These are phyloP conservation scores for Cricetomys ansorgei DNA, from an alignment of 2,113 vertebrate genomes.

Conservation along the genomic window DNA sequence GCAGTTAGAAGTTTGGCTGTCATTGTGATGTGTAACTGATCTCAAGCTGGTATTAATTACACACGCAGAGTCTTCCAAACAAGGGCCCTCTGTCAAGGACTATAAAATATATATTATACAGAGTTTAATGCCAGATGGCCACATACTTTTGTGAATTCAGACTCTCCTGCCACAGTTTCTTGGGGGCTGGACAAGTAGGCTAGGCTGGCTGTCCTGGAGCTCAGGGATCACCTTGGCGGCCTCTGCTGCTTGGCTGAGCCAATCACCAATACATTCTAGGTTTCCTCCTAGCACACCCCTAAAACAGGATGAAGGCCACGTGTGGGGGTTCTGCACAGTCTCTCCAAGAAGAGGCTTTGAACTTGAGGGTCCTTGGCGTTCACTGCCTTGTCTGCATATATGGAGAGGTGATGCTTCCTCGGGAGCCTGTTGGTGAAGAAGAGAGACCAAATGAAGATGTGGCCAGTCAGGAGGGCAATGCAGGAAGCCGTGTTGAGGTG, in stretches of 20 bases:
- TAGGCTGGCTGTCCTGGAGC: neutral
- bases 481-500: neutral
- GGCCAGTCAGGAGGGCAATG: neutral
- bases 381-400: neutral
- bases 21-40: neutral
- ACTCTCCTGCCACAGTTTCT: neutral
- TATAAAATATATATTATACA: neutral
- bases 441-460: neutral
- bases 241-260: neutral
- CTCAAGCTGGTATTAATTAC: slow-evolving; percentile 54
- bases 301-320: neutral
- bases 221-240: neutral
- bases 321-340: neutral
- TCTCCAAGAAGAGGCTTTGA: neutral
- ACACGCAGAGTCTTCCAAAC: neutral
- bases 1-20: slow-evolving; percentile 12
- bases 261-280: neutral
- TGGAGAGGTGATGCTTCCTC: neutral
- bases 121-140: neutral
- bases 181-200: neutral
- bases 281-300: neutral
- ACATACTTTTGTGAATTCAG: neutral
- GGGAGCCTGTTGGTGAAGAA: too few species aligned
- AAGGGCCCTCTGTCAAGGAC: neutral
- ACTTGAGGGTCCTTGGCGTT: neutral